Base-by-base conservation (phyloP, 2,888 invertebrate genomes). In the Catocala nupta region DNA sequence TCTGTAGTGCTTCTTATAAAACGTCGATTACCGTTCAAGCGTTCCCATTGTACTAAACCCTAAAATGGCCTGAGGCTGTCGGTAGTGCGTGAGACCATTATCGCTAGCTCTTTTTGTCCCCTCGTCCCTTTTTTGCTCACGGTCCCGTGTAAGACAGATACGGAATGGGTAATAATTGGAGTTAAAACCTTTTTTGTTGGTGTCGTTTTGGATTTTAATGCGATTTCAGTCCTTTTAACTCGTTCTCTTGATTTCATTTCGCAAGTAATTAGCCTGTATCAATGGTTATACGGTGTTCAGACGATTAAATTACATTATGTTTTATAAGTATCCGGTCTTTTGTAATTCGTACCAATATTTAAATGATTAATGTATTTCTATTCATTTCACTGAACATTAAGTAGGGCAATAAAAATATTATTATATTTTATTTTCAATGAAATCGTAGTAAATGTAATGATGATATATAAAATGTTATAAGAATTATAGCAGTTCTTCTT, bases 111-210 rank as follows among this genome's bases (percentile, higher is more conserved):
- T 90, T 90, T 91, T 91, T 90, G 88, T 85, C 80, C 75, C 78
- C 78, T 77, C 74, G 71, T 81, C 81, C 85, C 88, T 86, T 86
- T 86, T 89, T 89, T 88, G 82, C 74, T 78, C 82, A 80, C 81
- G 71, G 77, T 81, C 86, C 84, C 88, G 83, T 86, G 88, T 87
- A 87, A 87, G 88, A 90, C 89, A 89, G 91, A 92, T 90, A 91
- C 86, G 86, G 87, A 88, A 88, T 88, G 89, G 90, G 88, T 89
- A 90, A 90, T 91, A 89, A 91, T 92, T 91, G 91, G 84, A 84
- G 86, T 84, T 86, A 84, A 87, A 88, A 87, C 87, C 87, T 87
- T 90, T 90, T 91, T 90, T 87, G 87, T 82, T 74, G 76, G 77
- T 80, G 79, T 78, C 82, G 77, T 78, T 87, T 81, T 78, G 81